Evolutionary conservation across 2,888 invertebrate species (phyloP), one percentile per base, ranked within the genome.

Genomic region (Drosophila barbarae): DNA sequence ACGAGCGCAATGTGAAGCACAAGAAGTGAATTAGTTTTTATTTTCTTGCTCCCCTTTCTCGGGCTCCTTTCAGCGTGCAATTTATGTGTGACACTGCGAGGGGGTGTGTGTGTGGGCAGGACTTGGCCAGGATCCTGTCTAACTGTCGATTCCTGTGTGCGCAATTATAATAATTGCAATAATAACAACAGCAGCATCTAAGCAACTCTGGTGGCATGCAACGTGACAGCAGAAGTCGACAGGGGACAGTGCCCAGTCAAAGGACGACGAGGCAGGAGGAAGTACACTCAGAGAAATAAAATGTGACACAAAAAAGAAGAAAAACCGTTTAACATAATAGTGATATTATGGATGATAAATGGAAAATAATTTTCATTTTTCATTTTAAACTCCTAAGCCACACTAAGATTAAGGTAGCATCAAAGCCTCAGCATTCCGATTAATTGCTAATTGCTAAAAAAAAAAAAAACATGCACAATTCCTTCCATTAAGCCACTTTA

Each of bases 161-260:
- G 74, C 77, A 81, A 84, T 81, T 84, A 84, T 84, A 67, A 84
- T 81, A 81, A 81, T 84, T 82, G 80, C 81, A 79, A 71, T 74
- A 82, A 81, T 72, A 84, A 69, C 54, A 81, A 77, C 63, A 77
- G 65, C 57, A 68, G 15, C 55, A 59, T 39, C 63, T 41, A 41
- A 55, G 49, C 65, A 54, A 49, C 64, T 68, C 41, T 32, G 65
- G 52, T 63, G 63, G 42, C 55, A 41, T 65, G 57, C 52, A 64
- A 69, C 66, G 71, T 81, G 76, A 67, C 71, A 72, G 53, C 42
- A 49, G 41, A 34, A 30, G 68, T 15, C 23, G 39, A n/a, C 39
- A 36, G 42, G 47, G 32, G 39, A 23, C 30, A 49, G 15, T 36
- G 41, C 23, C 36, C 30, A 26, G 36, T 1, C 32, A 55, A 38